A percentile compares a stretch with the other conserved stretches of the same genome.
phyloP scores from a whole-genome alignment of 2,888 invertebrate species.

The Thumatha senex region DNA sequence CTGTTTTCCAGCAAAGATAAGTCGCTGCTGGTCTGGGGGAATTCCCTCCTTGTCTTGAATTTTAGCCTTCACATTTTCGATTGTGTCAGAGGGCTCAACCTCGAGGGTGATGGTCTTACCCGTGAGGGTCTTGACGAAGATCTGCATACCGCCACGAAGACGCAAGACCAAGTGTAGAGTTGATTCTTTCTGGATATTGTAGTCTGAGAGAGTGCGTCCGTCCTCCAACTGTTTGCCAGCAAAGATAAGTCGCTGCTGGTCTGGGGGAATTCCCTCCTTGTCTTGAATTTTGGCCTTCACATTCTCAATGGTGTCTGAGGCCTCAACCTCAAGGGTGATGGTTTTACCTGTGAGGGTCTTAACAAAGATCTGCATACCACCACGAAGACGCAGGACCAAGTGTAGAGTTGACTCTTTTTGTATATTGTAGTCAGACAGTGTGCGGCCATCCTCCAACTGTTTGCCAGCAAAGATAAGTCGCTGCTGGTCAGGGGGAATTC shows the following conservation, averaged over 20 bases:
- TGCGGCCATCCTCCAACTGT: slow-evolving; percentile 55
- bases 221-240: slow-evolving; percentile 22
- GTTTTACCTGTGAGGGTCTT: slow-evolving; percentile 52
- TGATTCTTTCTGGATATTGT: slow-evolving; percentile 59
- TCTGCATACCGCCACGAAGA: slow-evolving; percentile 58
- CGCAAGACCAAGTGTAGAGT: slow-evolving; percentile 59
- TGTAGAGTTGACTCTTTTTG: slow-evolving; percentile 44
- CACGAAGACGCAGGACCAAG: slow-evolving; percentile 45
- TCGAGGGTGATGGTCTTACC: slow-evolving; percentile 54
- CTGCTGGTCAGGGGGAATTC: slow-evolving; percentile 58
- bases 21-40: slow-evolving; percentile 53
- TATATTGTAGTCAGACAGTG: slow-evolving; percentile 54
- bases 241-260: slow-evolving; percentile 22
- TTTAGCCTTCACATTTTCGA: slow-evolving; percentile 55
- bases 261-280: slow-evolving; percentile 26
- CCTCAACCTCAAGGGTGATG: slow-evolving; percentile 45
- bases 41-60: slow-evolving; percentile 57
- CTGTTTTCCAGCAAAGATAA: slow-evolving; percentile 55
- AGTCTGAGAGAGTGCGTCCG: slow-evolving; percentile 18
- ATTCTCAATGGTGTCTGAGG: slow-evolving; percentile 21
- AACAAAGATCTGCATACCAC: slow-evolving; percentile 53
- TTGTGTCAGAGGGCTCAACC: slow-evolving; percentile 53
- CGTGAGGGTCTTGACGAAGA: slow-evolving; percentile 53
- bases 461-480: slow-evolving; percentile 55
- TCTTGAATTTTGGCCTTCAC: slow-evolving; percentile 25